Base-by-base conservation (phyloP, 2,888 invertebrate species). In the Ectemnius lituratus region DNA sequence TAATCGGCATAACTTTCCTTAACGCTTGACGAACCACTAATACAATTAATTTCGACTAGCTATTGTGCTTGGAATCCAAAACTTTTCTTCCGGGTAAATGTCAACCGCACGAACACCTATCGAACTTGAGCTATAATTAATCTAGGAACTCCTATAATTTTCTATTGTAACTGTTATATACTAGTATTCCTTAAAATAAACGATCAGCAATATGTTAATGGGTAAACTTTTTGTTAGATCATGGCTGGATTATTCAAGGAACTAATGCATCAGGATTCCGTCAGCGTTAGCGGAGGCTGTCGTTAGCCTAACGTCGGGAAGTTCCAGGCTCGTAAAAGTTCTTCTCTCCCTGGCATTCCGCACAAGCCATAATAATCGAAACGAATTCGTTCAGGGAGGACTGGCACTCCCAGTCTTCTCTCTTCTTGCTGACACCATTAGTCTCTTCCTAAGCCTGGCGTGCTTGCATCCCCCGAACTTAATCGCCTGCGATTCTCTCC, bases 331-430 rank as follows among this genome's bases (percentile, higher is more conserved):
- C 57, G 61, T 49, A 18, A 56, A 65, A 57, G 23, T 62, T 49
- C 37, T 37, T 8, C 37, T 37, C 37, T 62, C 62, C 13, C 49
- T 13, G 14, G n/a, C 27, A 49, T 49, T 62, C 62, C 20, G 13
- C 11, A 8, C 14, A 5, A 49, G 23, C 16, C 49, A 16, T 62
- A 62, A 62, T 62, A 49, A 62, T 62, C 62, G 62, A 23, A 62
- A 49, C 62, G 62, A 49, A 49, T 62, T 28, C 20, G 49, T 49
- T 23, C 11, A 14, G 14, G 49, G 28, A 49, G 37, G 37, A 37
- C 62, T 27, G 49, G 47, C 62, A 46, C 18, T 49, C 46, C 46
- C 49, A 27, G 37, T 47, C 8, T 11, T 47, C 62, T 18, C 8
- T 14, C 18, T 47, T 47, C n/a, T 4, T n/a, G 13, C 49, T 23